Conservation (phyloP, 2,888 invertebrate species). For the Drosophila engyochracea region DNA sequence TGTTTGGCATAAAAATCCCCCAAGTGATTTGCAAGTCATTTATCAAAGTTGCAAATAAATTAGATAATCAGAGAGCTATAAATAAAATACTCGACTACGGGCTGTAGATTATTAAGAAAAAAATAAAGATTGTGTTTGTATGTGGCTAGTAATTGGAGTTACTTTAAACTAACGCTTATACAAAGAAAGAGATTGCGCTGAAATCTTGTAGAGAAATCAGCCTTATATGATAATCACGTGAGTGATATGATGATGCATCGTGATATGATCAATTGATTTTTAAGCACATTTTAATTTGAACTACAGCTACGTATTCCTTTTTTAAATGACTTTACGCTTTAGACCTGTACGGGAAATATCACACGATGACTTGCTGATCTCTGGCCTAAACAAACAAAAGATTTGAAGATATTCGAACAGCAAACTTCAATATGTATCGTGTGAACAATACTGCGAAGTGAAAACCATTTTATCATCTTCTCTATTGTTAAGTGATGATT, state of each 20-base stretch:
- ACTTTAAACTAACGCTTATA: not conserved
- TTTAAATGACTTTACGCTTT: not conserved
- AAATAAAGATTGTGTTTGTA: not conserved
- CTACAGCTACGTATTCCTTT: not conserved
- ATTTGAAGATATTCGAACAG: no score
- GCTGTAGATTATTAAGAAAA: slow-evolving; percentile 1
- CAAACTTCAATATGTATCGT: no score
- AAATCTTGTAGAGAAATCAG: not conserved
- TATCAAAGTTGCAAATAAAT: slow-evolving; percentile 40
- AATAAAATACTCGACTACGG: slow-evolving; percentile 4
- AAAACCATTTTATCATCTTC: no score
- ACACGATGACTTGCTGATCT: no score
- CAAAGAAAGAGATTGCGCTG: not conserved
- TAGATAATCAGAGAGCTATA: slow-evolving; percentile 15
- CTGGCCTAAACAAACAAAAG: no score
- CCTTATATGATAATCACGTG: not conserved
- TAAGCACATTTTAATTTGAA: not conserved
- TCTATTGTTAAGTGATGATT: no score
- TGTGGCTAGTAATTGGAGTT: not conserved
- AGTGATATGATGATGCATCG: not conserved
- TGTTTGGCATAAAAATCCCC: not conserved
- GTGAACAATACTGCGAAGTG: no score
- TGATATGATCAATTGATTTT: not conserved
- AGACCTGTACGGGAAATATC: no score
- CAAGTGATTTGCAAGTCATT: slow-evolving; percentile 49